Evolutionary conservation across 2,797 vertebrate species (phyloP).

Genomic region (Melanotaenia boesemani): DNA sequence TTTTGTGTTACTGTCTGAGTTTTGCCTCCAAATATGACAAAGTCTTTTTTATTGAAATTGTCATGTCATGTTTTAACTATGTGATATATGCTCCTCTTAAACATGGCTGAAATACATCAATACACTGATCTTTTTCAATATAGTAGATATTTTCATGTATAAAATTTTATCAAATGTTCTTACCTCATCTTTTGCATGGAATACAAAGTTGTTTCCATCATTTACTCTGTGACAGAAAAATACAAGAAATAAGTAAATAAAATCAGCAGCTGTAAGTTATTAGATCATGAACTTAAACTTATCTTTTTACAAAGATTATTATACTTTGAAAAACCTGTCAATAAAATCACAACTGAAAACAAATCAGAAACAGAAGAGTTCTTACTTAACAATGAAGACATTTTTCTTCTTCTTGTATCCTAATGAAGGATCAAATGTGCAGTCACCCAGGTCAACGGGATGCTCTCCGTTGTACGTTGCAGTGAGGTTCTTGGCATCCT

Average conservation of each 20-base stretch:
- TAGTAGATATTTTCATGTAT: not conserved
- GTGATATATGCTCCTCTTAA: not conserved
- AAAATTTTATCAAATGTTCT: constrained; percentile 43
- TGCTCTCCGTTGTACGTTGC: constrained; percentile 90
- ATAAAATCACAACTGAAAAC: too few species aligned
- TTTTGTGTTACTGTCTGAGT: too few species aligned
- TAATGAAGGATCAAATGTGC: constrained; percentile 89
- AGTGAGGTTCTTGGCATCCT: constrained; percentile 87
- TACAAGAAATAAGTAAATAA: not conserved
- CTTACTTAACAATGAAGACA: constrained; percentile 93
- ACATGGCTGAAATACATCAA: constrained; percentile 2
- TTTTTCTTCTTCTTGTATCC: constrained; percentile 97
- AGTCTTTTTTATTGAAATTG: not conserved
- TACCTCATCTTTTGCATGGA: constrained; percentile 96
- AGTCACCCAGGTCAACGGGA: constrained; percentile 86
- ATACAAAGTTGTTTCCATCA: constrained; percentile 90
- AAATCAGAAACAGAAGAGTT: not conserved
- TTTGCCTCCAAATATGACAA: not conserved
- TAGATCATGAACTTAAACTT: not conserved
- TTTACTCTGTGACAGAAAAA: constrained; percentile 80
- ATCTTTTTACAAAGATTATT: not conserved
- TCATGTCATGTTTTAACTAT: too few species aligned
- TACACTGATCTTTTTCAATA: too few species aligned
- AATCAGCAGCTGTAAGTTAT: not conserved
- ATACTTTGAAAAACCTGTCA: not conserved